Evolutionary conservation across 64 coral and sea anemone genomes (phyloP).

Genomic region (Montipora capricornis): DNA sequence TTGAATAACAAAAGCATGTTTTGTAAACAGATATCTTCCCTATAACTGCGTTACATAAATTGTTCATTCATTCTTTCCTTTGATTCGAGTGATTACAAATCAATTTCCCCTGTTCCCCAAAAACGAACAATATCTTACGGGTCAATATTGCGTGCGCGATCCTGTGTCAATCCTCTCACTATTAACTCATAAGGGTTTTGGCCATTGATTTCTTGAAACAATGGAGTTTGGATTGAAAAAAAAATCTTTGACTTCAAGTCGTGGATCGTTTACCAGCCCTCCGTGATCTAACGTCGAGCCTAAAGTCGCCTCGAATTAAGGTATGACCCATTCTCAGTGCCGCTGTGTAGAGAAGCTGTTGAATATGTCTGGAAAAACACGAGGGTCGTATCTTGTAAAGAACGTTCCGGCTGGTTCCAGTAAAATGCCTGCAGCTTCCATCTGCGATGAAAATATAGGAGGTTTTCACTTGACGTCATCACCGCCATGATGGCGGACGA

Average conservation of each 20-base stretch:
- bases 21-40: too few relatives aligned
- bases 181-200: background rate
- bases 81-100: too few relatives aligned
- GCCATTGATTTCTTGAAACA: background rate
- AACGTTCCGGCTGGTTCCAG: background rate
- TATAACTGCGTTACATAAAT: too few relatives aligned
- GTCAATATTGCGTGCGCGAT: background rate
- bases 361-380: background rate
- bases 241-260: background rate
- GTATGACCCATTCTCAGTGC: slow-evolving; percentile 66
- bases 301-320: slow-evolving; percentile 53
- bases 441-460: too few relatives aligned
- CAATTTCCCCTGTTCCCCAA: too few relatives aligned
- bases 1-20: too few relatives aligned
- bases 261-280: background rate
- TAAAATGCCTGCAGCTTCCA: slow-evolving; percentile 8
- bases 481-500: too few relatives aligned
- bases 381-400: background rate
- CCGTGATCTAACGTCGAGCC: slow-evolving; percentile 36
- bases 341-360: slow-evolving; percentile 53
- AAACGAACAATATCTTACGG: slow-evolving; percentile 43
- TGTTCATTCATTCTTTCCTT: too few relatives aligned
- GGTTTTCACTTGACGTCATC: too few relatives aligned
- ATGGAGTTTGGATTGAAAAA: background rate
- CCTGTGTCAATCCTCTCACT: background rate